Conservation (phyloP, 2,113 vertebrate species). For the Sitta europaea region DNA sequence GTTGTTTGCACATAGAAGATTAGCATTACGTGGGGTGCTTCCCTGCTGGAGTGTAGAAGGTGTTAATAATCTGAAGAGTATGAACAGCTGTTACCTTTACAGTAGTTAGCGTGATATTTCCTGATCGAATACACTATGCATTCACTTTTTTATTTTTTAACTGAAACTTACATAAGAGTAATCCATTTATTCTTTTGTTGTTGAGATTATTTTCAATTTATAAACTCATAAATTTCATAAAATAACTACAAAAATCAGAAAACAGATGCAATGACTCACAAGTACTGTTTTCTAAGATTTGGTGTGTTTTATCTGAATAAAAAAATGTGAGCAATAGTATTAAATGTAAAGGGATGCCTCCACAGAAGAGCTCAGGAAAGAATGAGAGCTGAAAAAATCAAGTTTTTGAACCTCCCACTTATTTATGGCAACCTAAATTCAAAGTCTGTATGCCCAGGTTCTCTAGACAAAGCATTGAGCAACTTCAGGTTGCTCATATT, state of each 20-base stretch:
- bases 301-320: not conserved
- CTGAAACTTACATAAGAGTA: not conserved
- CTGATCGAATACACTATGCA: not conserved
- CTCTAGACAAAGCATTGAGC: not conserved
- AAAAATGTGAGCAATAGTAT: not conserved
- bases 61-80: constrained; percentile 8
- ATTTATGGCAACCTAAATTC: not conserved
- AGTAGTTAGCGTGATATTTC: constrained; percentile 43
- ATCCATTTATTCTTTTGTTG: not conserved
- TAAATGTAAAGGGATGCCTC: not conserved
- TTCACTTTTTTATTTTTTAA: not conserved
- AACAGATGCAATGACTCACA: not conserved
- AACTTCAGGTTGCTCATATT: not conserved
- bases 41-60: not conserved
- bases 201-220: constrained; percentile 13
- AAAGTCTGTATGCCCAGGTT: not conserved
- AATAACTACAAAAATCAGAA: not conserved
- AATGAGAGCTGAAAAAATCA: not conserved
- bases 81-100: constrained; percentile 49
- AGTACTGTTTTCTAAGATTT: not conserved
- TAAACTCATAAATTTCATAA: not conserved
- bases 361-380: not conserved
- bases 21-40: not conserved
- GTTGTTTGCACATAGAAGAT: constrained; percentile 38
- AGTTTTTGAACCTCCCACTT: not conserved